Evolutionary conservation across 2,797 vertebrate genomes (phyloP), one percentile per base, ranked within the genome.

Genomic region (Scleropages formosus): DNA sequence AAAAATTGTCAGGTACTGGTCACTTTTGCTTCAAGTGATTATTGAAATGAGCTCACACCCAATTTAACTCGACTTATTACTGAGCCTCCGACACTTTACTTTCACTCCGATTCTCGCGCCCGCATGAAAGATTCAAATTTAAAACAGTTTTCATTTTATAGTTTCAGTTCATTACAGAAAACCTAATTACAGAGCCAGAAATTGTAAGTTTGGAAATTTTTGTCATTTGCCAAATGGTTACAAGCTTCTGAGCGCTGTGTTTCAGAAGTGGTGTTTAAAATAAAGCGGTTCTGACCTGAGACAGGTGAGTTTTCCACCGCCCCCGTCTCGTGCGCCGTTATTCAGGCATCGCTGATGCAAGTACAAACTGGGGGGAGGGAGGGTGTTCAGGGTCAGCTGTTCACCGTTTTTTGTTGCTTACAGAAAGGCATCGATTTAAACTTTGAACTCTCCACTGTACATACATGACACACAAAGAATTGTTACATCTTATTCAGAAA

Each of bases 391-490:
- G 60, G 22, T 49, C 13, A 67, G 20, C 59, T 15, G 26, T 66
- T 46, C 9, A 15, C 51, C 0, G 11, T 65, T 74, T 56, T 74
- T 64, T 18, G 51, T 51, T 61, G 12, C 63, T 68, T 68, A 68
- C 74, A 68, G 53, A 63, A 60, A n/a, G 53, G 47, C 24, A 58
- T 76, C 44, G 68, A 62, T 85, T 79, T 39, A 58, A 63, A 84
- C 80, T n/a, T 81, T 84, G n/a, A 72, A 51, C 22, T 24, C 69
- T 58, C 53, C 11, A 6, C 83, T 83, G 84, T 84, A 87, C 89
- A 91, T 92, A 89, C 89, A 90, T 86, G 87, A 88, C 84, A 87
- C 85, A 88, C 87, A 75, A 87, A 88, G 86, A 86, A 84, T 81
- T 79, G 81, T 78, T 77, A 81, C 80, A 80, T 78, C 82, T 86